Conservation (phyloP, 1,140 invertebrate species). For the Nebria ingens region DNA sequence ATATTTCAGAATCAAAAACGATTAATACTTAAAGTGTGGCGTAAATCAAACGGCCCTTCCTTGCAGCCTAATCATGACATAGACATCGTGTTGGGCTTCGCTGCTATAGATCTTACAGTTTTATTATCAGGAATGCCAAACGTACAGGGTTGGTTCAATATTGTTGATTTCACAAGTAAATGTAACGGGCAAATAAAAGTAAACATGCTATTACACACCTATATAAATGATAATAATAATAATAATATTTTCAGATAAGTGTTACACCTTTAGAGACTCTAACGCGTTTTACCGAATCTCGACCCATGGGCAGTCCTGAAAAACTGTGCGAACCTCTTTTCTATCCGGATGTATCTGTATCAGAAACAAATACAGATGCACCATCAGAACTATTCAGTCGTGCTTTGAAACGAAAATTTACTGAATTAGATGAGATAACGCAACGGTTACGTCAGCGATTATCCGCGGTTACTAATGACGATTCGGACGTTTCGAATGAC, state of each 20-base stretch:
- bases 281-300: slow-evolving; percentile 14
- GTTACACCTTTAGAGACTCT: slow-evolving; percentile 41
- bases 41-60: slow-evolving; percentile 30
- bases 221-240: slow-evolving; percentile 10
- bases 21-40: slow-evolving; percentile 50
- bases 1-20: slow-evolving; percentile 43
- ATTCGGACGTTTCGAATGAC: slow-evolving; percentile 37
- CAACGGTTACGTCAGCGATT: slow-evolving; percentile 43
- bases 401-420: slow-evolving; percentile 46
- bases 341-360: slow-evolving; percentile 8
- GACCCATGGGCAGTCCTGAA: background rate
- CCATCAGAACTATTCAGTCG: slow-evolving; percentile 31
- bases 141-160: slow-evolving; percentile 50
- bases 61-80: slow-evolving; percentile 36
- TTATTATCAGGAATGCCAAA: slow-evolving; percentile 39
- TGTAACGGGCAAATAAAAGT: slow-evolving; percentile 51
- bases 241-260: slow-evolving; percentile 32
- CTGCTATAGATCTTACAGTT: slow-evolving; percentile 45
- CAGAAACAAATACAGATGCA: slow-evolving; percentile 12
- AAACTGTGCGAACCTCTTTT: slow-evolving; percentile 18
- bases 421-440: slow-evolving; percentile 50
- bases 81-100: slow-evolving; percentile 46
- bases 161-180: slow-evolving; percentile 47
- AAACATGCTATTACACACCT: slow-evolving; percentile 19
- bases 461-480: slow-evolving; percentile 43